Evolutionary conservation across 2,113 vertebrate species (phyloP).

Genomic region (Rattus norvegicus): DNA sequence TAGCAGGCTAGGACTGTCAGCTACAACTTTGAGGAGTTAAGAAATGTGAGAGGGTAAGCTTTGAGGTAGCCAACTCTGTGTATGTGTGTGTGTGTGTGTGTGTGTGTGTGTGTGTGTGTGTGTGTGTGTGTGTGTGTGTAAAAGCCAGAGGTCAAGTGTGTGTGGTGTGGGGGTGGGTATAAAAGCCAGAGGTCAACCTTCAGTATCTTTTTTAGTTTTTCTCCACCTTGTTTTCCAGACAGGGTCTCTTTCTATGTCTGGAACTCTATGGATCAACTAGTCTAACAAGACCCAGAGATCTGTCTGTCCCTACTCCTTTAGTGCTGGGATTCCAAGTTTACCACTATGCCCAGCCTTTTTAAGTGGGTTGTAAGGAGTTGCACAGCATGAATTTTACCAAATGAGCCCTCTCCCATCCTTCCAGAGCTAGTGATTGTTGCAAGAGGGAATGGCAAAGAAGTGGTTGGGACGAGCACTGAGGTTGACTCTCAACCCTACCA

Average conservation of each 20-base stretch:
- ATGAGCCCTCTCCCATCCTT: not conserved
- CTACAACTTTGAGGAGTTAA: not conserved
- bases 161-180: not conserved
- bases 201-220: not conserved
- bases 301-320: too few relatives aligned
- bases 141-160: not conserved
- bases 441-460: not conserved
- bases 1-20: slow-evolving; percentile 45
- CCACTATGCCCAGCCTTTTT: not conserved
- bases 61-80: not conserved
- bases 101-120: not conserved
- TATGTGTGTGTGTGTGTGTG: not conserved
- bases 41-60: not conserved
- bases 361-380: not conserved
- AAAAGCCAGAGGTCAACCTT: not conserved
- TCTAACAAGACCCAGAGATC: not conserved
- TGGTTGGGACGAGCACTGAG: not conserved
- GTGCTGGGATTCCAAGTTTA: not conserved
- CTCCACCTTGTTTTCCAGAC: not conserved
- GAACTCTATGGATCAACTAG: not conserved
- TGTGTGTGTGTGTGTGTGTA: not conserved
- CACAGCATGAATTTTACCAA: not conserved
- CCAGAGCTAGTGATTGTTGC: not conserved
- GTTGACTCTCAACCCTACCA: not conserved
- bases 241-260: not conserved